Base-by-base conservation (phyloP, 1,140 invertebrate genomes). In the Trachymyrmex septentrionalis region DNA sequence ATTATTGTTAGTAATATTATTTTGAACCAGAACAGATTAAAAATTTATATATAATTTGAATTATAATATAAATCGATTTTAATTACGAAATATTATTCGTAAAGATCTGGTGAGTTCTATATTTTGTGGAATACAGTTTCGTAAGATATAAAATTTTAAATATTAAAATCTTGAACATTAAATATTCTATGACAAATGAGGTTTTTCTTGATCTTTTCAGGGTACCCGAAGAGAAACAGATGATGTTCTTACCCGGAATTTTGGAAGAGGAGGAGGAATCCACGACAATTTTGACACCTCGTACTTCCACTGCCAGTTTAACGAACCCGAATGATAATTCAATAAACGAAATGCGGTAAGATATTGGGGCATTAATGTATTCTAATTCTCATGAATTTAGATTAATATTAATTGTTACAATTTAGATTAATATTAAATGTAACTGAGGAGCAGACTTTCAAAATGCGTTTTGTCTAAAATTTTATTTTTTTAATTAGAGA, bases 191-290 rank as follows among this genome's bases (percentile, higher is more conserved):
- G 5, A 30, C 3, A 38, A 69, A 21, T 50, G 6, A 14, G 63
- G 5, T 30, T 55, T 44, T 57, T 4, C 3, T 69, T 7, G 14
- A 2, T 19, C 19, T 67, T 69, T 91, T 84, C 87, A 96, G 96
- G 63, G 96, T 96, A n/a, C 96, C 96, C 3, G 96, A 96, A 90
- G 96, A 96, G n/a, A 96, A 96, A 81, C 96, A 96, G 78, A 95
- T 95, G 24, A 96, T 96, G 95, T 96, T 96, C 86, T 89, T 97
- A 53, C 96, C 96, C 1, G 96, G 96, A 86, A 96, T 96, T 75
- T 89, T 93, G n/a, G 96, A 96, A 87, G 96, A 96, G 75, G 96
- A 96, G n/a, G 95, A 96, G 50, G 88, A 89, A 12, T 85, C 78
- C 16, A 89, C 88, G 34, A n/a, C 14, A 12, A 91, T 69, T 57